These are phyloP conservation scores for Crossaster papposus DNA, from an alignment of 53 echinoderm and acorn worm species.

Conservation along the genomic window DNA sequence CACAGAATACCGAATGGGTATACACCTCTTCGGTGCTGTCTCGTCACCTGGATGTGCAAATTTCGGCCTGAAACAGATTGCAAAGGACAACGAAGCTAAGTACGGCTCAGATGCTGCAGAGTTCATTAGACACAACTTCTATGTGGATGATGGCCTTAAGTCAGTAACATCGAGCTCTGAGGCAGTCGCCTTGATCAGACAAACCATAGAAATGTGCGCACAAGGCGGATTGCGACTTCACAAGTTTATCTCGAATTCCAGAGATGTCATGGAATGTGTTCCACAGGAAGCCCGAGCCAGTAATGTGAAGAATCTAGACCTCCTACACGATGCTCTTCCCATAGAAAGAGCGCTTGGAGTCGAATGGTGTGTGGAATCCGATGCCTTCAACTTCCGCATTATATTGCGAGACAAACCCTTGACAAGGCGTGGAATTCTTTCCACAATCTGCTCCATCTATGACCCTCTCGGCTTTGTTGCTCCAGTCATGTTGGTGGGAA, in stretches of 20 bases:
- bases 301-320: not conserved
- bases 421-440: too few species aligned
- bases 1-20: slow-evolving; percentile 47
- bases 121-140: slow-evolving; percentile 62
- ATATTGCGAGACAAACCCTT: slow-evolving; percentile 41
- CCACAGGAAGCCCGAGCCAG: not conserved
- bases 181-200: slow-evolving; percentile 37
- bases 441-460: too few species aligned
- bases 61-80: slow-evolving; percentile 52
- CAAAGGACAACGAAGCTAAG: slow-evolving; percentile 38
- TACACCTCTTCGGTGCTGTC: slow-evolving; percentile 62
- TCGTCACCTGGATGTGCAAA: slow-evolving; percentile 67
- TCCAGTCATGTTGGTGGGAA: too few species aligned
- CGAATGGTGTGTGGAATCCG: slow-evolving; percentile 61
- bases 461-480: too few species aligned
- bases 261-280: not conserved
- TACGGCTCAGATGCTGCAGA: slow-evolving; percentile 48
- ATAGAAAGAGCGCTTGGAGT: slow-evolving; percentile 73
- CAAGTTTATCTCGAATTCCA: slow-evolving; percentile 17
- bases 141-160: slow-evolving; percentile 70
- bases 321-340: slow-evolving; percentile 33
- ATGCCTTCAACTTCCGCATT: slow-evolving; percentile 63
- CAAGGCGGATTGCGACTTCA: slow-evolving; percentile 3
- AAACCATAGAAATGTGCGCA: slow-evolving; percentile 12
- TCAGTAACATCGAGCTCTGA: slow-evolving; percentile 29